These are phyloP conservation scores for Melitaea cinxia DNA, from an alignment of 1,140 invertebrate species.

Conservation along the genomic window DNA sequence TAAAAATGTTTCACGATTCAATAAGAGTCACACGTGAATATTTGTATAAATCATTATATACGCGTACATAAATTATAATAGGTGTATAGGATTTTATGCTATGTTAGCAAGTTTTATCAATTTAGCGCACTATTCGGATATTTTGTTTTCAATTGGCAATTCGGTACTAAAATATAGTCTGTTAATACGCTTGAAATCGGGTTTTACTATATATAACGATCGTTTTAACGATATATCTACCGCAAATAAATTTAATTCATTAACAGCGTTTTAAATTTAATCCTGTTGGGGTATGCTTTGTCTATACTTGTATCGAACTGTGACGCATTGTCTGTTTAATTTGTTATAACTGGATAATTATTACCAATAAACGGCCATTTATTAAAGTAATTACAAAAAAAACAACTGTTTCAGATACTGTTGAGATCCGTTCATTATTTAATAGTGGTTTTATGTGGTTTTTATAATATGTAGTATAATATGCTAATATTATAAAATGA, in stretches of 20 bases:
- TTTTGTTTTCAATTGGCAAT: conserved; percentile 20
- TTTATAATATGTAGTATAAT: too few relatives aligned
- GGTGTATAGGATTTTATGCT: background rate
- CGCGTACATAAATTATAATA: too few relatives aligned
- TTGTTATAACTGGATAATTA: background rate
- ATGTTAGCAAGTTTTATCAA: conserved; percentile 3
- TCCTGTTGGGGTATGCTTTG: background rate
- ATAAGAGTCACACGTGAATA: too few relatives aligned
- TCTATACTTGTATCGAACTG: background rate
- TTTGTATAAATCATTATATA: too few relatives aligned
- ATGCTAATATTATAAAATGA: too few relatives aligned
- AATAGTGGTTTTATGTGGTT: too few relatives aligned
- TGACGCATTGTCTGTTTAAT: background rate
- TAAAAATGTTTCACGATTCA: too few relatives aligned
- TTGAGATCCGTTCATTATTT: too few relatives aligned
- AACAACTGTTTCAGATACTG: too few relatives aligned
- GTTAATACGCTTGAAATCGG: conserved; percentile 13
- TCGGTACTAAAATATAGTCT: conserved; percentile 15
- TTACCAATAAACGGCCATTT: background rate
- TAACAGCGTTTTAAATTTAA: conserved; percentile 2
- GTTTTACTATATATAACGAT: background rate
- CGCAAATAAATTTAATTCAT: conserved; percentile 13
- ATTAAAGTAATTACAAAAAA: background rate
- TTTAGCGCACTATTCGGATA: background rate
- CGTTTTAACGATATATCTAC: background rate